Base-by-base conservation (phyloP, 2,888 invertebrate genomes). In the Drosophila cyrtoloma region DNA sequence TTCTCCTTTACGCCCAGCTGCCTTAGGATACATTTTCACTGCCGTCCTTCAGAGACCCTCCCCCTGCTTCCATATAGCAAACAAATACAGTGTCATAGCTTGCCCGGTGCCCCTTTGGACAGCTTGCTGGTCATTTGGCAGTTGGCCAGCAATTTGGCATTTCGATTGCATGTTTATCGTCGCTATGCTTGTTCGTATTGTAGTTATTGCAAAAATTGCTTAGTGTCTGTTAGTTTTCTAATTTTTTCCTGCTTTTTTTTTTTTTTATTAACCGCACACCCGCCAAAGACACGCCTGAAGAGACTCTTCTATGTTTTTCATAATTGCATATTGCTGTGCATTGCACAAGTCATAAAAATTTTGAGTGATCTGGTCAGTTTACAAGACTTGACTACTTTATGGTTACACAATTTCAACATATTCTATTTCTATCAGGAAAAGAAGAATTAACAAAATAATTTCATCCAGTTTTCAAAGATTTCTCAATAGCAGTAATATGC, bases 91-190 rank as follows among this genome's bases (percentile, higher is more conserved):
- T 64, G 42, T 71, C 63, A 51, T 22, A 14, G 58, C 52, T 73
- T 57, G 67, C 42, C 22, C 28, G 26, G 28, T n/a, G 6, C n/a
- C 39, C 37, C 28, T 28, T 57, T 57, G 64, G 64, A 61, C 73
- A 73, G 56, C 79, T 67, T 78, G 72, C 71, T 82, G 89, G 82
- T 69, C 87, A 89, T 87, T 90, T 87, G 87, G 91, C 87, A 77
- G 76, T 81, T 62, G 84, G 82, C 87, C 89, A 91, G 88, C 75
- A 75, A 81, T 85, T 83, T 87, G 90, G 88, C 90, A 81, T 90
- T 87, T 87, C 89, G 82, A 89, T 89, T 86, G 87, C 89, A 86
- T 82, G 79, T 76, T 86, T 76, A 81, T 79, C 66, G 79, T 65
- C 56, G 69, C 62, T 59, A 44, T 75, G 68, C 58, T 72, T 55